A percentile compares a stretch with the other conserved stretches of the same genome.
Evolutionary conservation across 2,113 vertebrate genomes (phyloP).

Genomic region (Origma solitaria): DNA sequence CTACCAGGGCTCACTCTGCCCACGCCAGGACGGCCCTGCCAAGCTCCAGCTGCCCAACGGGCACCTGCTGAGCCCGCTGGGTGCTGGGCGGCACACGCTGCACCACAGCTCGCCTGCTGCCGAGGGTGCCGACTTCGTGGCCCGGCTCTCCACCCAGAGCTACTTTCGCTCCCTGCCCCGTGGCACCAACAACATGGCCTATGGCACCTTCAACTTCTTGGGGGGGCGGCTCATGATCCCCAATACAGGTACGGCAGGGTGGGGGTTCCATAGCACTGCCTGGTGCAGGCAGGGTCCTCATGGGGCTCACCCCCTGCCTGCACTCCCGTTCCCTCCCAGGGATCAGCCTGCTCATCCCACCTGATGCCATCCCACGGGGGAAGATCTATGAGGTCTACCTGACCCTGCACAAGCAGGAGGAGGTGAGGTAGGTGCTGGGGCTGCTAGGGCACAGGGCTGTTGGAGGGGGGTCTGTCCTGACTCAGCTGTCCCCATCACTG

Average conservation of each 20-base stretch:
- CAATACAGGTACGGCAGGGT: conserved; percentile 80
- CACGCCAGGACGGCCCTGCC: conserved; percentile 82
- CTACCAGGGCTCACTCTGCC: conserved; percentile 92
- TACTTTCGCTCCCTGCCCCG: conserved; percentile 94
- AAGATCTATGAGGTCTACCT: conserved; percentile 99
- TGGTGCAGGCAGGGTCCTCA: background rate
- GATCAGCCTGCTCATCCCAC: conserved; percentile 97
- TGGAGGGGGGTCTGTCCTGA: background rate
- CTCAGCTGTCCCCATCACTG: background rate
- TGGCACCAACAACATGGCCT: conserved; percentile 88
- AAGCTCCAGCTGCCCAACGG: conserved; percentile 94
- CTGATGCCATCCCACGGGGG: conserved; percentile 95
- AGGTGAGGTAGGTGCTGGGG: conserved; percentile 89
- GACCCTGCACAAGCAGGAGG: conserved; percentile 94
- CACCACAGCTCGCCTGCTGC: conserved; percentile 87
- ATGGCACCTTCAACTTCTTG: conserved; percentile 97
- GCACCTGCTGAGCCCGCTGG: conserved; percentile 89
- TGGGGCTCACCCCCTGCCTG: background rate
- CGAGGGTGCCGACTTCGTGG: conserved; percentile 84
- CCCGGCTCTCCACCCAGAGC: conserved; percentile 87
- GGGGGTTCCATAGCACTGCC: background rate
- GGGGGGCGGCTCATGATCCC: conserved; percentile 94
- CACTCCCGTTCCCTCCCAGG: conserved; percentile 51
- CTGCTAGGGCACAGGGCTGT: fast-evolving
- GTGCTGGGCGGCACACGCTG: conserved; percentile 86